These are phyloP conservation scores for Agonopterix alstromeriana DNA, from an alignment of 2,888 invertebrate genomes.

Conservation along the genomic window DNA sequence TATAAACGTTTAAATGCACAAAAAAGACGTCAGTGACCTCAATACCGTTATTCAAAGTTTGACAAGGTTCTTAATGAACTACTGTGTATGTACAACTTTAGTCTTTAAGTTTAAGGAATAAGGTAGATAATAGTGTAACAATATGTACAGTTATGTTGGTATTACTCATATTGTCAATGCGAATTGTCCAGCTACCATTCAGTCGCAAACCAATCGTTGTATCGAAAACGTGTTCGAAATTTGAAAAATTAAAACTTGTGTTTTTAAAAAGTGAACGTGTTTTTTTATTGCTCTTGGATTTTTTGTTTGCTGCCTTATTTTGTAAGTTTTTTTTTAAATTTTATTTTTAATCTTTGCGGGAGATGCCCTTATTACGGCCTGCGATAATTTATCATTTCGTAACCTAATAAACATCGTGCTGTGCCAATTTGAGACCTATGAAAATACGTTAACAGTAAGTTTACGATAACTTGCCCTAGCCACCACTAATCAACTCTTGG, in stretches of 20 bases:
- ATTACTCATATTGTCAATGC: not conserved
- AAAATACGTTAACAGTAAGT: no score
- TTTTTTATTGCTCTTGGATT: conserved; percentile 2
- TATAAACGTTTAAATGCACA: conserved; percentile 22
- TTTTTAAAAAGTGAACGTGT: conserved; percentile 1
- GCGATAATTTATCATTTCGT: no score
- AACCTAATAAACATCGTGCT: no score
- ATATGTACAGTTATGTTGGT: not conserved
- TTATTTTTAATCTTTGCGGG: not conserved
- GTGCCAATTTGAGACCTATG: no score
- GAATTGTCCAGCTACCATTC: conserved; percentile 8
- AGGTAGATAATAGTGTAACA: not conserved
- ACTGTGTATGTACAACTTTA: not conserved
- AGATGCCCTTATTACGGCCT: not conserved
- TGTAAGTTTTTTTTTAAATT: conserved; percentile 3
- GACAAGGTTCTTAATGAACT: conserved; percentile 2
- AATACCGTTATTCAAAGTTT: conserved; percentile 26
- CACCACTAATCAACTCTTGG: no score
- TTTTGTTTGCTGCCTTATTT: not conserved
- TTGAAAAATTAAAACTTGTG: conserved; percentile 9
- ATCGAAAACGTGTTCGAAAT: conserved; percentile 17
- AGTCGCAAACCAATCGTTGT: conserved; percentile 22
- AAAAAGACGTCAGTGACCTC: conserved; percentile 74
- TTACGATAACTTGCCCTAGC: no score
- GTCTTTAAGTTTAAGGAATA: not conserved